Conservation (phyloP, 2,888 invertebrate species). For the Camponotus fellah region DNA sequence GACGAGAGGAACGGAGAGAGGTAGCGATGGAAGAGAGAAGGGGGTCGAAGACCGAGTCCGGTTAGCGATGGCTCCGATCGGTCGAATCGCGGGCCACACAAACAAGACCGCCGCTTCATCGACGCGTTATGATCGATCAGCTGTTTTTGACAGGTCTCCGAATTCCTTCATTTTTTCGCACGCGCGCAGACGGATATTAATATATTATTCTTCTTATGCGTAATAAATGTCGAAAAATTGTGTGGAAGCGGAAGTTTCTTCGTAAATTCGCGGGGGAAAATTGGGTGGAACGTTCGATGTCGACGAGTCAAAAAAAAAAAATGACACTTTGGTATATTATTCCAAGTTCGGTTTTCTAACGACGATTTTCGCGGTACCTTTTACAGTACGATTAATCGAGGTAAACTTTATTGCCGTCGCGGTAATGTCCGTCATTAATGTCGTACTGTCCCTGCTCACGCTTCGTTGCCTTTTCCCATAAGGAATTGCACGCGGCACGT, state of each 20-base stretch:
- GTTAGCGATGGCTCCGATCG: slow-evolving; percentile 56
- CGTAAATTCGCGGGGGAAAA: too few species aligned
- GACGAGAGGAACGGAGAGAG: slow-evolving; percentile 43
- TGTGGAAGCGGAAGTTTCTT: neutral
- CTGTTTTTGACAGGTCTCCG: neutral
- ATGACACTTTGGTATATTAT: neutral
- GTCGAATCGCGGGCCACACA: slow-evolving; percentile 11
- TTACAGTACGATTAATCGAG: slow-evolving; percentile 18
- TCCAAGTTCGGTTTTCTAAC: neutral
- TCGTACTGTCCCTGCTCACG: slow-evolving; percentile 20
- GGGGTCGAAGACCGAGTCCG: slow-evolving; percentile 70
- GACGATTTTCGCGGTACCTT: slow-evolving; percentile 11
- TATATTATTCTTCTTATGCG: neutral
- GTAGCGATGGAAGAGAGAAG: slow-evolving; percentile 55
- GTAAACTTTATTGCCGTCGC: slow-evolving; percentile 6
- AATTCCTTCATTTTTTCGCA: neutral
- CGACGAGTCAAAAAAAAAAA: neutral
- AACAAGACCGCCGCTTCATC: slow-evolving; percentile 29
- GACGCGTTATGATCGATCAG: slow-evolving; percentile 12
- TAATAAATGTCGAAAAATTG: neutral
- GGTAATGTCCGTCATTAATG: slow-evolving; percentile 39
- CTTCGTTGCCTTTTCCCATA: slow-evolving; percentile 44
- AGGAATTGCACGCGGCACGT: neutral
- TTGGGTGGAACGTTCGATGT: neutral
- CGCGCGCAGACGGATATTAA: neutral